phyloP scores from a whole-genome alignment of 2,113 vertebrate genomes.

The Psilopogon haemacephalus region DNA sequence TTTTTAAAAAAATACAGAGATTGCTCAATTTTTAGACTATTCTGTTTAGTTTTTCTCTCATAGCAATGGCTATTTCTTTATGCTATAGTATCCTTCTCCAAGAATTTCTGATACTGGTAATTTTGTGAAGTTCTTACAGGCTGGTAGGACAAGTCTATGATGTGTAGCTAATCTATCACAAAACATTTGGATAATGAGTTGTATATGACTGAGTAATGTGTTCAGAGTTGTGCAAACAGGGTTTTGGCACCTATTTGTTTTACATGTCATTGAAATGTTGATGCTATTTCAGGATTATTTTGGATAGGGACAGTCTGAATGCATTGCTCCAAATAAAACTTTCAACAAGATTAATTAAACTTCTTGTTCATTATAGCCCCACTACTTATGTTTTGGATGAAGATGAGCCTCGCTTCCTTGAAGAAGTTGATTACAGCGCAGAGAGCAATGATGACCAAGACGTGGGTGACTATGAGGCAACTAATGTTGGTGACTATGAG shows the following conservation, averaged over 20 bases:
- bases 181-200: neutral
- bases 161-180: neutral
- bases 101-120: neutral
- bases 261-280: neutral
- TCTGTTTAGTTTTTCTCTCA: neutral
- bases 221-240: neutral
- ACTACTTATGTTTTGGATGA: slow-evolving; percentile 94
- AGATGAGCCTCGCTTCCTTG: slow-evolving; percentile 94
- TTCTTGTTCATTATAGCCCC: slow-evolving; percentile 77
- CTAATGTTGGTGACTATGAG: slow-evolving; percentile 73
- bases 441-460: slow-evolving; percentile 94
- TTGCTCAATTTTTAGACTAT: neutral
- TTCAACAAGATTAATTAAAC: neutral
- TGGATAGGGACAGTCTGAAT: neutral
- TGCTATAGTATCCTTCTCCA: neutral
- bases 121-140: neutral
- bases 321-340: neutral
- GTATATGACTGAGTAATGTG: neutral
- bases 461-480: slow-evolving; percentile 72
- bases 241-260: neutral
- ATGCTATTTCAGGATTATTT: neutral
- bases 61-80: neutral
- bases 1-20: neutral
- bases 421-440: slow-evolving; percentile 97
- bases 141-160: neutral